These are phyloP conservation scores for Nasonia vitripennis DNA, from an alignment of 1,140 invertebrate species.

Conservation along the genomic window DNA sequence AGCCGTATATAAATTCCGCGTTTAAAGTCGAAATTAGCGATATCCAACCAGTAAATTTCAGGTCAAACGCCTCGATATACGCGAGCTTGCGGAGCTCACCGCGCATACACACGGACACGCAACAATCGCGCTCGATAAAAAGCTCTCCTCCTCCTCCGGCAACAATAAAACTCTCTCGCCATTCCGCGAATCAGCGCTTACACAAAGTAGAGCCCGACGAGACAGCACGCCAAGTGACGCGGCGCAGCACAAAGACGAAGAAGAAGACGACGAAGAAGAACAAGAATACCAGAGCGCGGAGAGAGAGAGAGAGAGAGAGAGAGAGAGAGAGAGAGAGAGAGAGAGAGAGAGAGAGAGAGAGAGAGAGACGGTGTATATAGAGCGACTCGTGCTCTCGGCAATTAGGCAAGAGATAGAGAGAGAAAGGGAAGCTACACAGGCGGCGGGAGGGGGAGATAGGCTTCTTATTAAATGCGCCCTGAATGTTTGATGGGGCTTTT, in stretches of 20 bases:
- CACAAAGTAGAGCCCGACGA: not conserved
- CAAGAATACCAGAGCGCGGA: not conserved
- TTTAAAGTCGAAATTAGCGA: not conserved
- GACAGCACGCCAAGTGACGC: not conserved
- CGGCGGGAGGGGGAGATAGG: not conserved
- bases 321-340: not conserved
- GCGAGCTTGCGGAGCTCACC: not conserved
- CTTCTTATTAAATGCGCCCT: slow-evolving; percentile 53
- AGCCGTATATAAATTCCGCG: not conserved
- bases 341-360: not conserved
- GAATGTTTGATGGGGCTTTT: slow-evolving; percentile 55
- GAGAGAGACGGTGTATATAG: not conserved
- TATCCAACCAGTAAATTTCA: not conserved
- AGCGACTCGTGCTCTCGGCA: not conserved
- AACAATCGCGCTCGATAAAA: not conserved
- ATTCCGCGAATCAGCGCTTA: not conserved
- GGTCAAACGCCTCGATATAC: not conserved
- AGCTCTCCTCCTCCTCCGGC: not conserved
- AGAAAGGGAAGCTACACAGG: not conserved
- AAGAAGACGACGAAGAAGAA: not conserved
- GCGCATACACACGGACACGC: not conserved
- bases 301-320: not conserved
- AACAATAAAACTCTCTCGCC: not conserved
- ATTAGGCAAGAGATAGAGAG: slow-evolving; percentile 22
- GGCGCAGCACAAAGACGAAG: not conserved